These are phyloP conservation scores for Onychomys arenicola DNA, from an alignment of 2,797 vertebrate species.

Conservation along the genomic window DNA sequence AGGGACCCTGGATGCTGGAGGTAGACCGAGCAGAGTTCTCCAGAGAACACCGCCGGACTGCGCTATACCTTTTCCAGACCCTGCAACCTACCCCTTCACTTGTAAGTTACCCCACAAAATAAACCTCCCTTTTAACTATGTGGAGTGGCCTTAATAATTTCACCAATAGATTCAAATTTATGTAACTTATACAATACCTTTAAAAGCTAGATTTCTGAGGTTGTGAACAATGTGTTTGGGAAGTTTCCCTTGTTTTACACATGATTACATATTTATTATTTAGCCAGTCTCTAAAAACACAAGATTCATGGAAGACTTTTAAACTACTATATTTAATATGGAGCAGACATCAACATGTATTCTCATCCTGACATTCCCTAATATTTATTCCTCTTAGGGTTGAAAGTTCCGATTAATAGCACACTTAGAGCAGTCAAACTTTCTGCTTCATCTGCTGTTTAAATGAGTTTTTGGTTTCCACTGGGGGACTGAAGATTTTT, in stretches of 20 bases:
- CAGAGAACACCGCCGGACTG: no score
- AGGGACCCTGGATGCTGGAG: no score
- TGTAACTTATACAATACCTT: constrained; percentile 9
- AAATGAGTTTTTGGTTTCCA: constrained; percentile 48
- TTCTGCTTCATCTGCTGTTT: constrained; percentile 31
- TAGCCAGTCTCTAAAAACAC: constrained; percentile 41
- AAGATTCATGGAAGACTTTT: constrained; percentile 15
- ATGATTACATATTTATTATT: constrained; percentile 1
- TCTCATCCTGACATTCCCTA: constrained; percentile 33
- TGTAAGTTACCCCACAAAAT: no score
- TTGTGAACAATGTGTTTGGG: constrained; percentile 37
- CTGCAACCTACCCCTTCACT: no score
- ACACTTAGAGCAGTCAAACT: not conserved
- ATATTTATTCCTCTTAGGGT: constrained; percentile 18
- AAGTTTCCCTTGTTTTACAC: not conserved
- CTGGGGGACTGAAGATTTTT: not conserved
- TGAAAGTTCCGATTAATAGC: constrained; percentile 32
- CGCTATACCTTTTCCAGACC: no score
- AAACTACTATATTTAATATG: constrained; percentile 40
- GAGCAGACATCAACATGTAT: constrained; percentile 3
- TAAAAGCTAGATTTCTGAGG: constrained; percentile 22
- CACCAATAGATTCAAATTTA: no score
- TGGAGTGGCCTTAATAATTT: no score
- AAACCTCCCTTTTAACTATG: no score
- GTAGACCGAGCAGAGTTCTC: no score